Base-by-base conservation (phyloP, 2,113 vertebrate species). In the Datnioides undecimradiatus region DNA sequence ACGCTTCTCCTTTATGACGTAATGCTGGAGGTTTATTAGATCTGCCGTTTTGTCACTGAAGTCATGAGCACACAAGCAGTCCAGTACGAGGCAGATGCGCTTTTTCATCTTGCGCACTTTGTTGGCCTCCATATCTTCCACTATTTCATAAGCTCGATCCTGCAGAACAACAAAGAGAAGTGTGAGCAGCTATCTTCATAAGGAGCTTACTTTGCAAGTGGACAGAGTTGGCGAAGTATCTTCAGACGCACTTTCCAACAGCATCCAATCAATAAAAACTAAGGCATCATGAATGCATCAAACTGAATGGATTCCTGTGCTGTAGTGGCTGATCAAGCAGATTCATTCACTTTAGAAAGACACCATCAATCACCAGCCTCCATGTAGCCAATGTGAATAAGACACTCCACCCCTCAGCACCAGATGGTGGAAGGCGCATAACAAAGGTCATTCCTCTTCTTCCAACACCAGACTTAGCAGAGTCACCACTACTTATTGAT, bases 1-100 rank as follows among this genome's bases (percentile, higher is more conserved):
- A 11, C 98, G 88, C 90, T 99, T 99, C 93, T 99, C 98, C 82
- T 99, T 99, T 84, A 99, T 99, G 88, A 99, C 98, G 0, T 99
- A 99, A 92, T 99, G 98, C 95, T 99, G 98, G 71, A 99, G 95
- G 90, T 99, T 99, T 91, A 99, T 99, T 83, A 99, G 95, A 91
- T 99, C 98, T 0, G 97, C 98, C 0, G 98, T 99, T 91, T 97
- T 99, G 94, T 98, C 97, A 1, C 97, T 99, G 93, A 98, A 99
- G 91, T 99, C 98, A 0, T 99, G 98, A 8, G 98, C 97, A 64
- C 97, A 99, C 65, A 99, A 95, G 90, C 98, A 99, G 95, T 99
- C 98, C 2, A 99, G 93, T 86, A 99, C 98, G 0, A 99, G 96
- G 83, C 98, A 99, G 93, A 99, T 98, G 8, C 98, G 96, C 83